Conservation (phyloP, 2,888 invertebrate species). For the Dryomyza anilis region DNA sequence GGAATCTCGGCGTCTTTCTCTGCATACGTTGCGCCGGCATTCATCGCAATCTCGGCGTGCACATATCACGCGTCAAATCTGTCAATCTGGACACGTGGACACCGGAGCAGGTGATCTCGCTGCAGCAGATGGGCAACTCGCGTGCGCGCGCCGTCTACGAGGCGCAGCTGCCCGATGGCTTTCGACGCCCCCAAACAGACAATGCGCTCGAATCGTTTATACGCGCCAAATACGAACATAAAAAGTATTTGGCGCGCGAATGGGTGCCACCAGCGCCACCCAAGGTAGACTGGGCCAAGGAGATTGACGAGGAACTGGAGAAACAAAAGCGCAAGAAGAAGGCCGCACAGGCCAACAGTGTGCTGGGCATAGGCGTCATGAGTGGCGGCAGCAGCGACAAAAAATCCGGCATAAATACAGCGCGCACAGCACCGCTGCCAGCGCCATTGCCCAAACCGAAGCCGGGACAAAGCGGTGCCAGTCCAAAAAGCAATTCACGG, state of each 20-base stretch:
- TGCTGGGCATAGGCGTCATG: slow-evolving; percentile 43
- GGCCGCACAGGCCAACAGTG: slow-evolving; percentile 63
- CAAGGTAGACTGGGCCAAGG: slow-evolving; percentile 86
- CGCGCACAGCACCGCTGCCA: slow-evolving; percentile 41
- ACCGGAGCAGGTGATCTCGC: slow-evolving; percentile 90
- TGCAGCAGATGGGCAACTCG: slow-evolving; percentile 99
- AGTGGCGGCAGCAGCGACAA: slow-evolving; percentile 30
- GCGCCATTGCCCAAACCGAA: slow-evolving; percentile 61
- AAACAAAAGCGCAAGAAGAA: slow-evolving; percentile 84
- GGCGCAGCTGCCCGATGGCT: slow-evolving; percentile 94
- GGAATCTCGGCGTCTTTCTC: slow-evolving; percentile 97
- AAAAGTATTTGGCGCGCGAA: slow-evolving; percentile 97
- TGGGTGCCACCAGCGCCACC: slow-evolving; percentile 90
- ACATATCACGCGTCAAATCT: slow-evolving; percentile 98
- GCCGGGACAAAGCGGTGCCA: slow-evolving; percentile 51
- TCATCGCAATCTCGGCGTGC: slow-evolving; percentile 97
- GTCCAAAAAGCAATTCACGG: slow-evolving; percentile 63
- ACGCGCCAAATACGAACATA: slow-evolving; percentile 97
- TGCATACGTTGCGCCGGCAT: slow-evolving; percentile 99
- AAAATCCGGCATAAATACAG: slow-evolving; percentile 20
- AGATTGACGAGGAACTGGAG: slow-evolving; percentile 85
- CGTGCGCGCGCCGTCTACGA: slow-evolving; percentile 96
- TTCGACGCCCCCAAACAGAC: slow-evolving; percentile 93
- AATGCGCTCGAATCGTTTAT: slow-evolving; percentile 94
- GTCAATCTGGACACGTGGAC: slow-evolving; percentile 99